These are phyloP conservation scores for Proisotoma minuta DNA, from an alignment of 2,888 invertebrate species.

Conservation along the genomic window DNA sequence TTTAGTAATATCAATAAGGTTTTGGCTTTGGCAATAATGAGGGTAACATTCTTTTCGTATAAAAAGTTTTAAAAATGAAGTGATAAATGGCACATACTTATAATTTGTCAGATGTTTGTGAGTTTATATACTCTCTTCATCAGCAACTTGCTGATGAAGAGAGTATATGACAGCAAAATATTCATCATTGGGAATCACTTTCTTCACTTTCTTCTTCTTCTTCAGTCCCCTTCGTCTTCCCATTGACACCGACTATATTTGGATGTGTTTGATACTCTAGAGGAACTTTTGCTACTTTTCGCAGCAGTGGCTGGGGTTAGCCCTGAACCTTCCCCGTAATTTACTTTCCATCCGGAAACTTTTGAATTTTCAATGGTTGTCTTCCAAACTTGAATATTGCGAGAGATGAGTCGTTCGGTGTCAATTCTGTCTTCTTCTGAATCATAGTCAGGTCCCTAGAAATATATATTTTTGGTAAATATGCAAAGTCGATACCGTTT, in stretches of 20 bases:
- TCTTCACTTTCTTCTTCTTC: too few relatives aligned
- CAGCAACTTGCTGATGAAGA: too few relatives aligned
- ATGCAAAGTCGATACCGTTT: not conserved
- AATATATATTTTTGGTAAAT: not conserved
- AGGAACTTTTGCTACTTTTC: not conserved
- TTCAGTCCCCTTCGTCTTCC: constrained; percentile 23
- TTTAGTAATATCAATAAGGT: too few relatives aligned
- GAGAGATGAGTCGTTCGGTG: constrained; percentile 16
- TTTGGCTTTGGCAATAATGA: too few relatives aligned
- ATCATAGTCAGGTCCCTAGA: constrained; percentile 44
- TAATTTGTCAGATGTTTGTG: too few relatives aligned
- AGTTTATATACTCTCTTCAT: too few relatives aligned
- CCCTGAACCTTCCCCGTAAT: not conserved
- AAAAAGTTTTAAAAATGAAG: too few relatives aligned
- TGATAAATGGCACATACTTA: too few relatives aligned
- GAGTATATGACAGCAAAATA: too few relatives aligned
- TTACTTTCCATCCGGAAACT: constrained; percentile 16
- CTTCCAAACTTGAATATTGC: constrained; percentile 25
- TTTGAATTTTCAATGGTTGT: constrained; percentile 16
- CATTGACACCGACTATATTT: constrained; percentile 29
- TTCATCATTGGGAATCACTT: too few relatives aligned
- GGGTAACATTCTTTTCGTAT: too few relatives aligned
- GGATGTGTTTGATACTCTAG: constrained; percentile 36
- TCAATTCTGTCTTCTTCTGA: constrained; percentile 27
- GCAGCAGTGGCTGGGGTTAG: not conserved